A percentile compares a stretch with the other conserved stretches of the same genome.
Evolutionary conservation across 2,113 vertebrate species (phyloP).

Genomic region (Oplegnathus fasciatus): DNA sequence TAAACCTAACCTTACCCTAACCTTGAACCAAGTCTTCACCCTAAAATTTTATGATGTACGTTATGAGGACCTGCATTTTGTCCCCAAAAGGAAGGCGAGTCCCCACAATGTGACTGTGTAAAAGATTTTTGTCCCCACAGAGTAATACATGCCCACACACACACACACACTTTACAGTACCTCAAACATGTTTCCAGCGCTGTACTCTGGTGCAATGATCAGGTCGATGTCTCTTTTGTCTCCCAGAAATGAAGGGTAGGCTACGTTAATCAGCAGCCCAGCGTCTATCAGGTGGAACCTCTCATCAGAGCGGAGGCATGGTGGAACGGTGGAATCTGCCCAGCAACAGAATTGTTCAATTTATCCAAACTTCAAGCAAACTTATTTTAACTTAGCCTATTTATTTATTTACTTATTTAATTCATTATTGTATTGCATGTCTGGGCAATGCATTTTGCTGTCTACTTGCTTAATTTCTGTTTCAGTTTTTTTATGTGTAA

Average conservation of each 20-base stretch:
- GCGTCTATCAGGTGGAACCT: slow-evolving; percentile 64
- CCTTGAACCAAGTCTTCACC: no score
- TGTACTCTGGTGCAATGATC: slow-evolving; percentile 71
- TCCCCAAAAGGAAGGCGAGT: no score
- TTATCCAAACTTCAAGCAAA: not conserved
- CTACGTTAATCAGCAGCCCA: slow-evolving; percentile 61
- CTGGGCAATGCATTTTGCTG: not conserved
- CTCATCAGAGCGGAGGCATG: slow-evolving; percentile 36
- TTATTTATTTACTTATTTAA: not conserved
- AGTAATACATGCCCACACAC: no score
- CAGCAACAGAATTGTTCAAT: not conserved
- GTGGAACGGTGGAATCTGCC: slow-evolving; percentile 53
- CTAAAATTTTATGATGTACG: no score
- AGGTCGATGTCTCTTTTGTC: slow-evolving; percentile 73
- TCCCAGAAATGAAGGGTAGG: slow-evolving; percentile 73
- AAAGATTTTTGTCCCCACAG: no score
- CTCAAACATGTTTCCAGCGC: slow-evolving; percentile 73
- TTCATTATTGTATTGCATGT: not conserved
- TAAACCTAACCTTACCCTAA: no score
- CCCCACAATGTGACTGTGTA: no score
- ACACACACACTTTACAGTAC: slow-evolving; percentile 26
- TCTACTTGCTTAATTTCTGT: no score
- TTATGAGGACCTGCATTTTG: no score
- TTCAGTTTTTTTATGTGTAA: not conserved
- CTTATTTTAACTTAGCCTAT: not conserved